These are phyloP conservation scores for Numida meleagris DNA, from an alignment of 2,113 vertebrate genomes.

Conservation along the genomic window DNA sequence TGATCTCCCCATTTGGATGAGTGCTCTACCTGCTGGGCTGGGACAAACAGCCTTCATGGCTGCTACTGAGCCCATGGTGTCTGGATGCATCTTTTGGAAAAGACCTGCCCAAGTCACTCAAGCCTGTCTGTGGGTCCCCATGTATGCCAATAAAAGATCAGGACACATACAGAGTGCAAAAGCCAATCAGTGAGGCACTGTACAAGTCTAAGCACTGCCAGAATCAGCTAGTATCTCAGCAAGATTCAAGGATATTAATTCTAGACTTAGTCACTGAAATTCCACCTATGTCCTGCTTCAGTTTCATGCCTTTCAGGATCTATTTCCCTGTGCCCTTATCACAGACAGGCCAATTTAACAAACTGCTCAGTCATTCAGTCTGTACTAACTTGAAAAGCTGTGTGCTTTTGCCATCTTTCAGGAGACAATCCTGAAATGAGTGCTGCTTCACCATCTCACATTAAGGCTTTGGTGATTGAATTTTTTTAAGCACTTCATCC, in stretches of 20 bases:
- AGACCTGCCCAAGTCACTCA: background rate
- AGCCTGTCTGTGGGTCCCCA: background rate
- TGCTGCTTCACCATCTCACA: background rate
- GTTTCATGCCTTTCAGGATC: background rate
- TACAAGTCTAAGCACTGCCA: background rate
- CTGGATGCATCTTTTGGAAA: background rate
- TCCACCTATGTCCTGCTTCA: background rate
- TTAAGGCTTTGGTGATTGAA: background rate
- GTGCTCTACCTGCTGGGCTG: background rate
- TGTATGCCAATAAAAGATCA: background rate
- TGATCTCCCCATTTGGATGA: background rate
- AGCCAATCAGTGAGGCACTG: background rate
- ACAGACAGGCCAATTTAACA: constrained; percentile 2
- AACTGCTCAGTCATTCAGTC: constrained; percentile 27
- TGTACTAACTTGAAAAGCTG: background rate
- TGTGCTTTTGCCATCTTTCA: background rate
- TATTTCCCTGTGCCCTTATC: background rate
- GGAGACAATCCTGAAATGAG: background rate
- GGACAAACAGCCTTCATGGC: background rate
- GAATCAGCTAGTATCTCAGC: background rate
- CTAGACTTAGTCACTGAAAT: background rate
- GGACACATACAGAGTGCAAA: rapidly evolving
- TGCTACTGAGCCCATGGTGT: background rate
- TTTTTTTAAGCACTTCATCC: background rate
- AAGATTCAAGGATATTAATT: constrained; percentile 1